Evolutionary conservation across 2,888 invertebrate genomes (phyloP).

Genomic region (Coelinius sp.): DNA sequence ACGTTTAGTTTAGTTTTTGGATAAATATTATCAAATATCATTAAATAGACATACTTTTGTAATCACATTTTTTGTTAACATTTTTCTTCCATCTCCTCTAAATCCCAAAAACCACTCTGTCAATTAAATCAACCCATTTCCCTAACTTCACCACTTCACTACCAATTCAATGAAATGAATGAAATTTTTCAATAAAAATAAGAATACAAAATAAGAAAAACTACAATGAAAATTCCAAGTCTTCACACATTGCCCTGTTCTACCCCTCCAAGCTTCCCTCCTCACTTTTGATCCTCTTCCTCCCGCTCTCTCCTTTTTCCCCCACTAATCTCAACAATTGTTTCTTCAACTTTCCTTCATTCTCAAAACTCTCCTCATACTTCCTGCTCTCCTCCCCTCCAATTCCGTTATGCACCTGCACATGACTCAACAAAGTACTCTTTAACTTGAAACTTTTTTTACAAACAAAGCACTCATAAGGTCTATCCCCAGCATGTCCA

Average conservation of each 20-base stretch:
- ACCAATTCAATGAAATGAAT: too few relatives aligned
- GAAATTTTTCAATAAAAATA: too few relatives aligned
- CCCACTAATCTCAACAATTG: slow-evolving; percentile 61
- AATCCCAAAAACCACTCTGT: too few relatives aligned
- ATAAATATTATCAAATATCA: too few relatives aligned
- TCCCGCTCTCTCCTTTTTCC: slow-evolving; percentile 49
- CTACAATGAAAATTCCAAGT: neutral
- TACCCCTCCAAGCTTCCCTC: neutral
- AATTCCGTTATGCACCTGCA: slow-evolving; percentile 61
- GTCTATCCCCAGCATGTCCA: slow-evolving; percentile 62
- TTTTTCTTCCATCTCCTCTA: too few relatives aligned
- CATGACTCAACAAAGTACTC: slow-evolving; percentile 62
- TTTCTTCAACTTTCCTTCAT: slow-evolving; percentile 60
- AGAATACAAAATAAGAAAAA: neutral
- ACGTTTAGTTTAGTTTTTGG: too few relatives aligned
- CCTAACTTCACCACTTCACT: too few relatives aligned
- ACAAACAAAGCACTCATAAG: slow-evolving; percentile 64
- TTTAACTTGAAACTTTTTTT: slow-evolving; percentile 64
- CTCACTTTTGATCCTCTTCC: neutral
- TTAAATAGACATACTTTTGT: too few relatives aligned
- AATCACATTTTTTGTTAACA: too few relatives aligned
- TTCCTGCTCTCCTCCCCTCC: slow-evolving; percentile 61
- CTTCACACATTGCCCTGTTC: neutral
- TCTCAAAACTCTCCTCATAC: slow-evolving; percentile 63
- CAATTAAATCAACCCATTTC: too few relatives aligned